phyloP scores from a whole-genome alignment of 1,140 invertebrate genomes.

The Globodera ellingtonae region DNA sequence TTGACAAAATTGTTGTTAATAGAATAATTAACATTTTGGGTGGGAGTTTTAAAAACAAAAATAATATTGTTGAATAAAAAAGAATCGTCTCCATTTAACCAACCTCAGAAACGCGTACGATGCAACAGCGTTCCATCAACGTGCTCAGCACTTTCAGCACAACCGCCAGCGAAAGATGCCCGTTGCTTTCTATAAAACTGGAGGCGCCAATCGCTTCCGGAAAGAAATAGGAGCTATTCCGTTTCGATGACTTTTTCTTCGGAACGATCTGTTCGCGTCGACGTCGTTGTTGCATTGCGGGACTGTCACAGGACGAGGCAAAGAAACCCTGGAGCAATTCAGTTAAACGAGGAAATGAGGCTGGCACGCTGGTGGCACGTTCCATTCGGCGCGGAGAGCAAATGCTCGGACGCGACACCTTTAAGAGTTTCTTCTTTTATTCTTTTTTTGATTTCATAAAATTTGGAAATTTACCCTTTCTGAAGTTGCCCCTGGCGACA shows the following conservation, averaged over 20 bases:
- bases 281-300: neutral
- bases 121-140: conserved; percentile 47
- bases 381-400: neutral
- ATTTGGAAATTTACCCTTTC: neutral
- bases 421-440: neutral
- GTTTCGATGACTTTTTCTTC: neutral
- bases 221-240: conserved; percentile 21
- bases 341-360: neutral
- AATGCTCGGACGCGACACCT: conserved; percentile 16
- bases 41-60: too few species aligned
- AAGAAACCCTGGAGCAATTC: conserved; percentile 3
- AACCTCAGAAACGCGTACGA: conserved; percentile 55
- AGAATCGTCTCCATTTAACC: neutral
- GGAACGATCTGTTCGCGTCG: neutral
- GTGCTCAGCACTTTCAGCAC: conserved; percentile 74
- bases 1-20: conserved; percentile 36
- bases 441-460: neutral
- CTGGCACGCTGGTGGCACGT: conserved; percentile 1
- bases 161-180: conserved; percentile 86
- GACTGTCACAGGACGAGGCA: neutral
- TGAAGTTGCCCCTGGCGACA: conserved; percentile 5
- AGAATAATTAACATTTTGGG: too few species aligned
- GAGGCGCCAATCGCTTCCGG: conserved; percentile 80
- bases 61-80: neutral
- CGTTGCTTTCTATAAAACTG: conserved; percentile 89